Percentiles rank a stretch among this genome's conserved stretches.
These are phyloP conservation scores for Chaenogobius annularis DNA, from an alignment of 2,113 vertebrate species.

Conservation along the genomic window DNA sequence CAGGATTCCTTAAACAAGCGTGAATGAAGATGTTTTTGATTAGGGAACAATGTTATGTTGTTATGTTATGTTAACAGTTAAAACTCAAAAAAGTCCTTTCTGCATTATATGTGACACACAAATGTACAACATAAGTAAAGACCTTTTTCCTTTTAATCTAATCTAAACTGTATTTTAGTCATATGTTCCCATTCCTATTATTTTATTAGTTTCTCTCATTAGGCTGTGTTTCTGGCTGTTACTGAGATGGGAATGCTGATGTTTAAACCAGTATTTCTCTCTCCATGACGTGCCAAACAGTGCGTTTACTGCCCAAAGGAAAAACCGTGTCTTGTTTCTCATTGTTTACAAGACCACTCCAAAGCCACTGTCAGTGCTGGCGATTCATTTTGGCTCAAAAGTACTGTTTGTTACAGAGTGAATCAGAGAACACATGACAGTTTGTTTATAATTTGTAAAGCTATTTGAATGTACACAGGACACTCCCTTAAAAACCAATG, in stretches of 20 bases:
- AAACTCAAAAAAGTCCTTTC: no score
- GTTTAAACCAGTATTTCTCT: slow-evolving; percentile 28
- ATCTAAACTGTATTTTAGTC: not conserved
- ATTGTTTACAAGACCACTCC: slow-evolving; percentile 44
- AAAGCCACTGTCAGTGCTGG: slow-evolving; percentile 34
- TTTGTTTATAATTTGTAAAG: slow-evolving; percentile 2
- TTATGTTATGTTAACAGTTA: no score
- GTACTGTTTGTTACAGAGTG: not conserved
- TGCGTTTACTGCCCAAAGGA: not conserved
- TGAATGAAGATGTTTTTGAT: no score
- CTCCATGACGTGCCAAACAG: not conserved
- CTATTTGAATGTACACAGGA: not conserved
- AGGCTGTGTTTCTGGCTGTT: not conserved
- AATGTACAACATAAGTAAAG: no score
- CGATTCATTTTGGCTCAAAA: slow-evolving; percentile 10
- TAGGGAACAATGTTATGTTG: no score
- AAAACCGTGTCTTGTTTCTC: not conserved
- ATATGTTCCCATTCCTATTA: not conserved
- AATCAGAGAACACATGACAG: slow-evolving; percentile 4
- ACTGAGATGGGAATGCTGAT: slow-evolving; percentile 40
- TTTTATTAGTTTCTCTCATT: no score
- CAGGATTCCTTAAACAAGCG: no score
- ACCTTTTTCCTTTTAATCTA: no score
- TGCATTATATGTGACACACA: no score
- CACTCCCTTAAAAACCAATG: not conserved